phyloP scores from a whole-genome alignment of 1,140 invertebrate genomes.

The Orchesella cincta region DNA sequence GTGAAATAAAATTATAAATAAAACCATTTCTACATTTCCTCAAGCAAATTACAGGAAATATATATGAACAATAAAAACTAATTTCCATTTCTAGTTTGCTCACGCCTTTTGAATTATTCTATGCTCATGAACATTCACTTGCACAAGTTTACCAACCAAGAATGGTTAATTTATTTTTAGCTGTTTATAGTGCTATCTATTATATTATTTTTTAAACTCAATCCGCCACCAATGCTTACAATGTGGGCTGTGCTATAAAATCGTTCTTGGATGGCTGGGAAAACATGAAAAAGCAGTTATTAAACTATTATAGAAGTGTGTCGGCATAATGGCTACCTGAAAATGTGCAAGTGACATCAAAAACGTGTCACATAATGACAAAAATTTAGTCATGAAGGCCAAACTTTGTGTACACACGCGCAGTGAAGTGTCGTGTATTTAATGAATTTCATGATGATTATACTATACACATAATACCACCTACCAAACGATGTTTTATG shows the following conservation, averaged over 20 bases:
- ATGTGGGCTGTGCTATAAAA: no score
- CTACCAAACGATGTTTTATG: no score
- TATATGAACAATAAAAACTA: not conserved
- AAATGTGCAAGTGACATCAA: slow-evolving; percentile 6
- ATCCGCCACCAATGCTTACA: no score
- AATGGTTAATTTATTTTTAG: no score
- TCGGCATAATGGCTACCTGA: not conserved
- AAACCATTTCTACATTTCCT: not conserved
- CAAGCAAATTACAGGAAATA: not conserved
- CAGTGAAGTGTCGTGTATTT: not conserved
- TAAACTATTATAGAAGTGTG: slow-evolving; percentile 1
- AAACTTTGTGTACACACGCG: not conserved
- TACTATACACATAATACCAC: no score
- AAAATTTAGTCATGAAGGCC: not conserved
- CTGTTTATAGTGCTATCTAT: no score
- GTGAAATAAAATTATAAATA: no score
- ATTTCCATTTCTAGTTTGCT: slow-evolving; percentile 1
- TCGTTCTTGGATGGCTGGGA: not conserved
- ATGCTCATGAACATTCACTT: no score
- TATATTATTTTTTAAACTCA: no score
- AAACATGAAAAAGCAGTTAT: not conserved
- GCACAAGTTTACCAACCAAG: no score
- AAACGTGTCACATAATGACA: not conserved
- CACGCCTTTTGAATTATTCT: not conserved
- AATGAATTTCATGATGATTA: not conserved